Conservation (phyloP, 2,113 vertebrate species). For the Sander lucioperca region DNA sequence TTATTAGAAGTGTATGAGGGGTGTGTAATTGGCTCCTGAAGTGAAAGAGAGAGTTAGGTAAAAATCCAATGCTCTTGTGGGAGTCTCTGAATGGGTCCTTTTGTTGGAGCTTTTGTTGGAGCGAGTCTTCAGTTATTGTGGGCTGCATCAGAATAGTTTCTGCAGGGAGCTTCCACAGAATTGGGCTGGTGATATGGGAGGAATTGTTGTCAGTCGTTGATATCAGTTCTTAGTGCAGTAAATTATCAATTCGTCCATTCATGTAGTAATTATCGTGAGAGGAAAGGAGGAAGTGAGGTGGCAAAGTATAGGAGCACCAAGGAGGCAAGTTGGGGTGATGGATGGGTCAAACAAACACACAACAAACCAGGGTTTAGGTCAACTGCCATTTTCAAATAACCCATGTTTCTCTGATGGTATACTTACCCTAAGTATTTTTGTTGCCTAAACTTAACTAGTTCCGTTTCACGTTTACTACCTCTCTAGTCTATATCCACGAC, state of each 20-base stretch:
- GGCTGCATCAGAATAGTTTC: constrained; percentile 22
- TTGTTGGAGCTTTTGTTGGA: constrained; percentile 57
- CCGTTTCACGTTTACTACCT: too few species aligned
- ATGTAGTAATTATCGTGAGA: neutral
- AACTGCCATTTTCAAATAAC: too few species aligned
- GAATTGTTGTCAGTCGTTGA: neutral
- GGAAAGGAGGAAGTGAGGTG: too few species aligned
- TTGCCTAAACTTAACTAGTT: too few species aligned
- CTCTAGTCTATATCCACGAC: too few species aligned
- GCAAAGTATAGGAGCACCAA: too few species aligned
- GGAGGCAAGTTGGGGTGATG: too few species aligned
- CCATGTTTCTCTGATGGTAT: too few species aligned
- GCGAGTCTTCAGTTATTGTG: constrained; percentile 30
- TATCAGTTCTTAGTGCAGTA: neutral
- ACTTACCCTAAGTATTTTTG: too few species aligned
- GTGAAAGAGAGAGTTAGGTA: constrained; percentile 48
- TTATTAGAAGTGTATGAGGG: constrained; percentile 35
- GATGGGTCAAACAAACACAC: too few species aligned
- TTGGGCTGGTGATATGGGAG: neutral
- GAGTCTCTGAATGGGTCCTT: constrained; percentile 44
- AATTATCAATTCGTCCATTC: neutral
- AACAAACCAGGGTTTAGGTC: too few species aligned
- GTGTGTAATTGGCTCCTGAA: constrained; percentile 50
- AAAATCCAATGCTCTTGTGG: constrained; percentile 52
- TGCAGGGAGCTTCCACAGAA: constrained; percentile 27